These are phyloP conservation scores for Symphodus melops DNA, from an alignment of 2,113 vertebrate genomes.

Conservation along the genomic window DNA sequence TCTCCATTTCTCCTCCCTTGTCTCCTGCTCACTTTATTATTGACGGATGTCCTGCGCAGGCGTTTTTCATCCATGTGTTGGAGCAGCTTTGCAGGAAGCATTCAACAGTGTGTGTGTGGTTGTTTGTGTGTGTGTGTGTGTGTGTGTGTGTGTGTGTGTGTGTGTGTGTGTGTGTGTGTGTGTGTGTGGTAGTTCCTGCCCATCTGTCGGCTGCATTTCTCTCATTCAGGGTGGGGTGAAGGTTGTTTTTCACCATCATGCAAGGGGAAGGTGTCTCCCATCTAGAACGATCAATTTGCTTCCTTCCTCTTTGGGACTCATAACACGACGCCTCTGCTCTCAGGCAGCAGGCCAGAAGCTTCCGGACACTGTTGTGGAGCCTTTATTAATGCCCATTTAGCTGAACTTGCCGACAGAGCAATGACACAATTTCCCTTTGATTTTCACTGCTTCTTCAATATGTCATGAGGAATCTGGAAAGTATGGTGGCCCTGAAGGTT, in stretches of 20 bases:
- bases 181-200: constrained; percentile 79
- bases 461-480: background rate
- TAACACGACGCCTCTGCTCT: constrained; percentile 69
- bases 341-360: constrained; percentile 70
- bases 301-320: constrained; percentile 76
- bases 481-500: background rate
- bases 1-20: constrained; percentile 48
- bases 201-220: constrained; percentile 84
- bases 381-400: constrained; percentile 24
- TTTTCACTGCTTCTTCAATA: background rate
- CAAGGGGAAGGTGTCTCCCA: constrained; percentile 77
- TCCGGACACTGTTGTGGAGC: constrained; percentile 56
- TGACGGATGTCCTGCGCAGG: constrained; percentile 85
- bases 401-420: constrained; percentile 32
- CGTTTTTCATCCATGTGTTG: constrained; percentile 76
- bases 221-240: constrained; percentile 54
- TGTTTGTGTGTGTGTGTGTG: background rate
- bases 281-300: constrained; percentile 61
- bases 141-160: constrained; percentile 11
- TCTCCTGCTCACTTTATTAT: constrained; percentile 76
- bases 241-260: constrained; percentile 79
- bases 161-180: background rate
- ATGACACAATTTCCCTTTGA: constrained; percentile 25
- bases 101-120: constrained; percentile 33
- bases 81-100: constrained; percentile 74